Conservation (phyloP, 92 coral and sea anemone species). For the Anthopleura xanthogrammica region DNA sequence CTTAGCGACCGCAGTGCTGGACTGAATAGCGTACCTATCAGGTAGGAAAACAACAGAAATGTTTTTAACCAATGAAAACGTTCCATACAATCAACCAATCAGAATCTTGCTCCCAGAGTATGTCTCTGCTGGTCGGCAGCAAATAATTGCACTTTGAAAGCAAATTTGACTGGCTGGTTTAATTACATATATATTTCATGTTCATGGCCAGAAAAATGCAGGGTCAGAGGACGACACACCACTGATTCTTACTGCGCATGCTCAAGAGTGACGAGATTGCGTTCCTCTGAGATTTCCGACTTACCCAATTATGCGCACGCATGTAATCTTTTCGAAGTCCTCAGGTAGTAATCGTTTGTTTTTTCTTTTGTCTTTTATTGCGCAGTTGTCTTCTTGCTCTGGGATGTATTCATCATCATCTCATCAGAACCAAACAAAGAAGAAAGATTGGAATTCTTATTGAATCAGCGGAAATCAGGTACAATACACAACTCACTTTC, state of each 20-base stretch:
- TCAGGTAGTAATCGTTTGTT: background rate
- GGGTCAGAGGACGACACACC: too few relatives aligned
- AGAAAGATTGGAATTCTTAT: slow-evolving; percentile 78
- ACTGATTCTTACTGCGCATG: too few relatives aligned
- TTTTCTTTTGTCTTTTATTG: background rate
- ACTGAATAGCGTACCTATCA: slow-evolving; percentile 69
- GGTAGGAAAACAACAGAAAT: slow-evolving; percentile 40
- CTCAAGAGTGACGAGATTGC: too few relatives aligned
- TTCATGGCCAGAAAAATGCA: too few relatives aligned
- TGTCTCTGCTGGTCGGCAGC: too few relatives aligned
- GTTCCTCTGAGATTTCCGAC: too few relatives aligned
- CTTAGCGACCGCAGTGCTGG: slow-evolving; percentile 88
- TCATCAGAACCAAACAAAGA: slow-evolving; percentile 92
- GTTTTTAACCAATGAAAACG: too few relatives aligned
- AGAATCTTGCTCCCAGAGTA: background rate
- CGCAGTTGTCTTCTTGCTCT: slow-evolving; percentile 79
- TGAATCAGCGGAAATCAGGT: slow-evolving; percentile 94
- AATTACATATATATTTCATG: too few relatives aligned
- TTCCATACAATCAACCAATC: too few relatives aligned
- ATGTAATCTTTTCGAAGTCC: background rate
- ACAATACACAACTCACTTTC: background rate
- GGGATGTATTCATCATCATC: slow-evolving; percentile 93
- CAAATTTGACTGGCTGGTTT: background rate
- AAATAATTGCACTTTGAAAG: background rate
- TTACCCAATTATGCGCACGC: background rate